Evolutionary conservation across 2,113 vertebrate species (phyloP).

Genomic region (Lycocorax pyrrhopterus): DNA sequence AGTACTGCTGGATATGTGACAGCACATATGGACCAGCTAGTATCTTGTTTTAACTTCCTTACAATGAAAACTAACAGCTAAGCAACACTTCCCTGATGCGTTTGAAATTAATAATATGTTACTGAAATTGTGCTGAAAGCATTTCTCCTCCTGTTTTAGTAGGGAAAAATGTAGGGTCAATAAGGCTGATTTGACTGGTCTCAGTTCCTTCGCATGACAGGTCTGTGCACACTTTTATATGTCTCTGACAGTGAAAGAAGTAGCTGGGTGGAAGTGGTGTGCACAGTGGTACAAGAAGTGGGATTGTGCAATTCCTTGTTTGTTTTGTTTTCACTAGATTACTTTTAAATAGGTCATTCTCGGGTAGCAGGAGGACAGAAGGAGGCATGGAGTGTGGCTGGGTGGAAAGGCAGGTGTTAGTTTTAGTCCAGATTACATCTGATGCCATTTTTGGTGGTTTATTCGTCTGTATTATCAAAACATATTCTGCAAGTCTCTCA

Average conservation of each 20-base stretch:
- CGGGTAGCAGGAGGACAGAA: neutral
- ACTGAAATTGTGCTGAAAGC: neutral
- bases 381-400: neutral
- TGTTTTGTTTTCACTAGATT: neutral
- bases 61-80: neutral
- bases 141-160: neutral
- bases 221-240: neutral
- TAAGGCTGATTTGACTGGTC: neutral
- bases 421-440: neutral
- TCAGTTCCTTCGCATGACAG: neutral
- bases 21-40: constrained; percentile 16
- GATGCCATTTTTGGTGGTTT: neutral
- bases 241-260: neutral
- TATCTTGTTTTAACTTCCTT: neutral
- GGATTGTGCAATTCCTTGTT: neutral
- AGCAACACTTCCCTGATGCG: neutral
- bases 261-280: neutral
- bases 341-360: neutral
- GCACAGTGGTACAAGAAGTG: neutral
- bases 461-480: neutral
- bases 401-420: neutral
- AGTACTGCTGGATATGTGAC: neutral
- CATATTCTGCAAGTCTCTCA: neutral
- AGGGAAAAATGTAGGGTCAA: neutral
- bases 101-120: neutral